Percentiles rank a stretch among this genome's conserved stretches.
Evolutionary conservation across 2,888 invertebrate species (phyloP).

Genomic region (Volucella zonaria): DNA sequence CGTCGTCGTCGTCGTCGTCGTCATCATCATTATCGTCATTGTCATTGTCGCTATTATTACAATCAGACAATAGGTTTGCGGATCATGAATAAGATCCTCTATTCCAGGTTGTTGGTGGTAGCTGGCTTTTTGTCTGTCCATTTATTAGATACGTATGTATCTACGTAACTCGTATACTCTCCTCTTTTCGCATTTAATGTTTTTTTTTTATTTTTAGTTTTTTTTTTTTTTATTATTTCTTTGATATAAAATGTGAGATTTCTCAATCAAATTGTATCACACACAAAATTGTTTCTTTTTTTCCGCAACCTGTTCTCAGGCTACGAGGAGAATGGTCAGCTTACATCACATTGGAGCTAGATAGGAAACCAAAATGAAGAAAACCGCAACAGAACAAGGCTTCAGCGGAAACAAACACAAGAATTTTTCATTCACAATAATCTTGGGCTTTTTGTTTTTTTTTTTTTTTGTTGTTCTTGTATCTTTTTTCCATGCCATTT

Average conservation of each 20-base stretch:
- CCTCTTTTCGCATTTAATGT: background rate
- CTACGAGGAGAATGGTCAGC: constrained; percentile 45
- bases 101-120: background rate
- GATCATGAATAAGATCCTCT: constrained; percentile 40
- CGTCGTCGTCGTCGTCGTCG: constrained; percentile 1
- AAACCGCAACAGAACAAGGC: constrained; percentile 68
- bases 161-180: constrained; percentile 14
- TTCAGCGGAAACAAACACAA: constrained; percentile 61
- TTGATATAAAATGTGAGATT: constrained; percentile 62
- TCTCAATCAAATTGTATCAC: constrained; percentile 70
- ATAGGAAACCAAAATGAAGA: constrained; percentile 64
- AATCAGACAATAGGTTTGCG: constrained; percentile 30
- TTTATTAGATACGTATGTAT: background rate
- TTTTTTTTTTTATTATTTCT: constrained; percentile 12
- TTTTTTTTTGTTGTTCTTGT: background rate
- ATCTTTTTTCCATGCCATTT: background rate
- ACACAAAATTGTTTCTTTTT: constrained; percentile 38
- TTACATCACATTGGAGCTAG: constrained; percentile 33
- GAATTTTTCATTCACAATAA: constrained; percentile 63
- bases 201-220: constrained; percentile 29
- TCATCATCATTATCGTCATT: constrained; percentile 17
- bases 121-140: background rate
- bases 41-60: constrained; percentile 4
- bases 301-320: constrained; percentile 60
- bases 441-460: constrained; percentile 4